These are phyloP conservation scores for Agrypnus murinus DNA, from an alignment of 2,888 invertebrate genomes.

Conservation along the genomic window DNA sequence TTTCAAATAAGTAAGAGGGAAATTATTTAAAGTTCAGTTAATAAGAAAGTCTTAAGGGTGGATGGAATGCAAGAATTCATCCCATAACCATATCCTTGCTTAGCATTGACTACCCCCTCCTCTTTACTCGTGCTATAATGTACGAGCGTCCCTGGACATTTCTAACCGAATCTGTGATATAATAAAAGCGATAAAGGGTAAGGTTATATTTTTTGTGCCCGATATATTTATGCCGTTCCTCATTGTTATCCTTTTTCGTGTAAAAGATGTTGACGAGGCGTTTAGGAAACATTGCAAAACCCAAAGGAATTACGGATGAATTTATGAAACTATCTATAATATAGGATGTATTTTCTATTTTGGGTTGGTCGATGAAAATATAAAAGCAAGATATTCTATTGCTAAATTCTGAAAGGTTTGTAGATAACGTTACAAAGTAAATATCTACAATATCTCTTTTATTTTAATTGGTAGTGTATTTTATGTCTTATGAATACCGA, in stretches of 20 bases:
- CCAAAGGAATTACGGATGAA: background rate
- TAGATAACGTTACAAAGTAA: no score
- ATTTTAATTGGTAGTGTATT: no score
- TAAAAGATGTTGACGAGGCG: slow-evolving; percentile 9
- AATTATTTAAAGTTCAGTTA: no score
- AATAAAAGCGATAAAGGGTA: slow-evolving; percentile 35
- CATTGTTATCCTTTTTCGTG: slow-evolving; percentile 7
- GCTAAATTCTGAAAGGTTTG: no score
- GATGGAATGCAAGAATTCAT: slow-evolving; percentile 14
- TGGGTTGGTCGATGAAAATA: no score
- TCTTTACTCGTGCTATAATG: slow-evolving; percentile 5
- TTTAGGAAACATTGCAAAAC: background rate
- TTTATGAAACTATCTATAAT: background rate
- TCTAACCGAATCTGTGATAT: slow-evolving; percentile 33
- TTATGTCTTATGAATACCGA: no score
- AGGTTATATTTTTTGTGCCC: slow-evolving; percentile 6
- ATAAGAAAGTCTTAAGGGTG: no score
- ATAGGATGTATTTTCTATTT: no score
- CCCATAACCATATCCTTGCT: background rate
- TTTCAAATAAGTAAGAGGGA: no score
- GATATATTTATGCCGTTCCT: slow-evolving; percentile 6
- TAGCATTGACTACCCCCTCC: background rate
- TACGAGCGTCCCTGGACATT: slow-evolving; percentile 26
- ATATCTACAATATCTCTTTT: no score
- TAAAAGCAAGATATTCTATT: no score